phyloP scores from a whole-genome alignment of 2,113 vertebrate species.

The Passer domesticus region DNA sequence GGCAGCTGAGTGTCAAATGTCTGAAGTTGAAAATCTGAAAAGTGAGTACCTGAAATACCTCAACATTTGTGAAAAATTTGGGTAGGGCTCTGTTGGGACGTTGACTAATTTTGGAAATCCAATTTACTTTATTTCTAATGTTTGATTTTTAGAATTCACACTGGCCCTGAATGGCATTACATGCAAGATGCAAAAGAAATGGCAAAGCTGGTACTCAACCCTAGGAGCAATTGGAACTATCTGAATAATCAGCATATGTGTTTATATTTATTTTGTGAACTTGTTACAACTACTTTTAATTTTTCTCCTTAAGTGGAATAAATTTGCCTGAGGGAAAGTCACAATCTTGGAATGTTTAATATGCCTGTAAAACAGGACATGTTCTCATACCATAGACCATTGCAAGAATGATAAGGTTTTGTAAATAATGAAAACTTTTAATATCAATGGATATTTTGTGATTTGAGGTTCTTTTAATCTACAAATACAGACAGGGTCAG shows the following conservation, averaged over 20 bases:
- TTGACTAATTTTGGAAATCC: neutral
- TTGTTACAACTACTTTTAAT: neutral
- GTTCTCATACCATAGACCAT: neutral
- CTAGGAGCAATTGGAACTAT: neutral
- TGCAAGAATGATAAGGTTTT: neutral
- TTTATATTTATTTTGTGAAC: neutral
- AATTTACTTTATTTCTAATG: neutral
- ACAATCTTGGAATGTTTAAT: constrained; percentile 11
- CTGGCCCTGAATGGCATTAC: neutral
- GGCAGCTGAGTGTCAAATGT: neutral
- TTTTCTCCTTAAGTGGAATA: neutral
- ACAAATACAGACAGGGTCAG: neutral
- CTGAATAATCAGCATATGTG: neutral
- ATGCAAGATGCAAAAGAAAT: neutral
- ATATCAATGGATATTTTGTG: neutral
- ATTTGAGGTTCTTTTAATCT: neutral
- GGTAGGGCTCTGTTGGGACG: neutral
- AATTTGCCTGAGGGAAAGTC: constrained; percentile 5
- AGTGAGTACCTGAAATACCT: neutral
- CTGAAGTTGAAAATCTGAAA: neutral
- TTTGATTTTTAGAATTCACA: neutral
- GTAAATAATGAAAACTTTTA: neutral
- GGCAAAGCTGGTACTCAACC: neutral
- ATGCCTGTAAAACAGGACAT: neutral
- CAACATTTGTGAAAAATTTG: neutral